These are phyloP conservation scores for Numenius arquata DNA, from an alignment of 2,113 vertebrate species.

Conservation along the genomic window DNA sequence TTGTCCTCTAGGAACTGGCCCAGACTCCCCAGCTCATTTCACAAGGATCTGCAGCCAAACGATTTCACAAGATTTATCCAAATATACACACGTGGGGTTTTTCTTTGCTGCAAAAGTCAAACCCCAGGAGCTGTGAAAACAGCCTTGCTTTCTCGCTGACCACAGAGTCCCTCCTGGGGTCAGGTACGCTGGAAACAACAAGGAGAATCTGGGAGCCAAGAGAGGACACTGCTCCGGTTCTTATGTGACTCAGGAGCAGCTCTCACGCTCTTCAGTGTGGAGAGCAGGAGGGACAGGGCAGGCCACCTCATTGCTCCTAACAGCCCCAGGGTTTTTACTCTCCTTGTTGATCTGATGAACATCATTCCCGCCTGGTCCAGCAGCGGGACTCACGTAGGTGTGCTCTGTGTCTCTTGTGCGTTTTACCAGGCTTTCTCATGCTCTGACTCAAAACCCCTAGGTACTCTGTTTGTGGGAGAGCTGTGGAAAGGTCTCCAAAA, in stretches of 20 bases:
- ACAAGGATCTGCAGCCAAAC: background rate
- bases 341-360: background rate
- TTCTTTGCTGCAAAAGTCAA: background rate
- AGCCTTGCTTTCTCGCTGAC: background rate
- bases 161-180: background rate
- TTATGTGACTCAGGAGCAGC: background rate
- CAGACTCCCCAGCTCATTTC: background rate
- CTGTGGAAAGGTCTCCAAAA: background rate
- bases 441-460: background rate
- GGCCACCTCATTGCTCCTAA: background rate
- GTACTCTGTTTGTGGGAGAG: background rate
- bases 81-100: background rate
- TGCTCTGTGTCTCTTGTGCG: background rate
- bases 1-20: slow-evolving; percentile 62
- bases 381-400: rapidly evolving
- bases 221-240: background rate
- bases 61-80: background rate
- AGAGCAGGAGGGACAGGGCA: rapidly evolving
- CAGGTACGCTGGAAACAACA: rapidly evolving
- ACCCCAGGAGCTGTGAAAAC: background rate
- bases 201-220: background rate
- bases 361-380: rapidly evolving
- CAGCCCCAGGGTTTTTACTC: background rate
- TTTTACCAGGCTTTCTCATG: background rate
- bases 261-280: background rate